Base-by-base conservation (phyloP, 2,797 vertebrate genomes). In the Acanthis flammea region DNA sequence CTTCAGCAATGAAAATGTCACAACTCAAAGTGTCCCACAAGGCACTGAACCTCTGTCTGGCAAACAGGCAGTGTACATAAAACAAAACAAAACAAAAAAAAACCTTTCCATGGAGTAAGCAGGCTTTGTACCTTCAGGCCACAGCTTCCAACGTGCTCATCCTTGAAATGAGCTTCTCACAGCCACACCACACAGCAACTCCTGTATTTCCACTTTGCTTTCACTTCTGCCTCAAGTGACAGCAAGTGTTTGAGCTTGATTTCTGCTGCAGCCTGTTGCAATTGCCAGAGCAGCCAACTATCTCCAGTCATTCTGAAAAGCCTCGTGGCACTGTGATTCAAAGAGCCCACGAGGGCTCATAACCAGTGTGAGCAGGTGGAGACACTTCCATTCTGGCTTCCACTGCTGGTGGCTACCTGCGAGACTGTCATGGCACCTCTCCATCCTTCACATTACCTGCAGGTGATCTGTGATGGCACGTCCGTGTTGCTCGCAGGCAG, bases 171-270 rank as follows among this genome's bases (percentile, higher is more conserved):
- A 68, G 22, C 74, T 89, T 4, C 44, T 39, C 47, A 15, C 18
- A 70, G 44, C 48, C 60, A 33, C 44, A 11, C 44, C 37, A 44
- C 18, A 16, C 0, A 0, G 47, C n/a, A 70, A 0, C 41, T 76
- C 14, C 4, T 21, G 1, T 28, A 17, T 87, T 79, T 80, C 54
- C n/a, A 11, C 30, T 81, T 76, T 14, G 19, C 27, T 71, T 76
- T 71, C 14, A 24, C 35, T 57, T 60, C 45, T 80, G n/a, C 50
- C 48, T 62, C 39, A 51, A 15, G 37, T 71, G 42, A 31, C 14
- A 27, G 57, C 0, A 1, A 47, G 22, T 17, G 28, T 48, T 31
- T 11, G 42, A 67, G 70, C 45, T 55, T 62, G 23, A 33, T 80
- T 88, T 31, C 33, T 65, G 7, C 55, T 45, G 35, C 66, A 51